Base-by-base conservation (phyloP, 2,113 vertebrate genomes). In the Nycticryphes semicollaris region DNA sequence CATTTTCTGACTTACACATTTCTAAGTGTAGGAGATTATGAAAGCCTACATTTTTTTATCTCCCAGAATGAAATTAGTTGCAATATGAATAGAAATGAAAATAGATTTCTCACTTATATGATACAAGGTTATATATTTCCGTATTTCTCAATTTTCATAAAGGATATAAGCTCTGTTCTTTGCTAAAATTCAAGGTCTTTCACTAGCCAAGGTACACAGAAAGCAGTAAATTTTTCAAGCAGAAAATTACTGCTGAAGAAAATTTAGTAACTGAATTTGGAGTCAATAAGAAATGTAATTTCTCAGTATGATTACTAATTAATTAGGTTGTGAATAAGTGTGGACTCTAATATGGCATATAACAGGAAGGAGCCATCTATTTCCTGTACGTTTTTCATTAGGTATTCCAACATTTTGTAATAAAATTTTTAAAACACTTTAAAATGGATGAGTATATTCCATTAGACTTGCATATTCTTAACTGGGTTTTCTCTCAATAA, bases 381-480 rank as follows among this genome's bases (percentile, higher is more conserved):
- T 89, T 77, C 59, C 73, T 37, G 6, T 70, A 84, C 87, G 75
- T 86, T 96, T 95, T 97, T 96, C 28, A 87, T 96, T 72, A 95
- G 66, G 64, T 78, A 66, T 89, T 89, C 78, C 47, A 81, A 66
- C 53, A 68, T 67, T 81, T 89, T 87, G 79, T 68, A 94, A 95
- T 93, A 78, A 93, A 92, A 77, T 14, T 87, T 90, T 96, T 43
- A 72, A 63, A 93, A 64, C 45, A 39, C 43, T 95, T 90, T 81
- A 88, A 96, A 95, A 96, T 94, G 73, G 64, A 87, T 96, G 83
- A 90, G 53, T 73, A 41, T 53, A 30, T 92, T 94, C 84, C 84
- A 66, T 88, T 89, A 95, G 31, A 72, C 51, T 87, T 83, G 23
- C 59, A 62, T 94, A 82, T 95, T 86, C 76, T 80, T 78, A 82